Evolutionary conservation across 1,140 invertebrate genomes (phyloP).

Genomic region (Drosophila pectinifera): DNA sequence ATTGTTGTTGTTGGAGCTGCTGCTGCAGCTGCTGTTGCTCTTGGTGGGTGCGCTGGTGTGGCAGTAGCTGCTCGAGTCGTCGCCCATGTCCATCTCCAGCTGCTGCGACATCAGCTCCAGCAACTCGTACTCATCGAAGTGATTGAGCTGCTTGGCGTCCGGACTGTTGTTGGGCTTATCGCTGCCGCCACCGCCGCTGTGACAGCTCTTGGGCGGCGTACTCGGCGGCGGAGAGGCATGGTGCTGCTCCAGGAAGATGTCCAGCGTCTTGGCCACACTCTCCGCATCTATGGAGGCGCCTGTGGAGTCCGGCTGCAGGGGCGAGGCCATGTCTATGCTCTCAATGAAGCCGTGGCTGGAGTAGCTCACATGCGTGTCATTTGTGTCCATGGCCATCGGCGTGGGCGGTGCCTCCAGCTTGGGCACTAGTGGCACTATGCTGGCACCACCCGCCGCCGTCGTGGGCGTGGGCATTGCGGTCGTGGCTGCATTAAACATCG

Average conservation of each 20-base stretch:
- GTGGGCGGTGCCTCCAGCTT: slow-evolving; percentile 64
- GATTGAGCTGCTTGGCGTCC: slow-evolving; percentile 76
- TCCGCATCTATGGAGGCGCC: slow-evolving; percentile 58
- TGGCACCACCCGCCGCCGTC: slow-evolving; percentile 64
- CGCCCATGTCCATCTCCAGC: slow-evolving; percentile 84
- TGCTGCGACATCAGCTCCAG: slow-evolving; percentile 84
- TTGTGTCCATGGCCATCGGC: slow-evolving; percentile 69
- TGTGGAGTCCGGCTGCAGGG: slow-evolving; percentile 56
- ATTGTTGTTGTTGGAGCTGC: slow-evolving; percentile 45
- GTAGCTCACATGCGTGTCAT: slow-evolving; percentile 40
- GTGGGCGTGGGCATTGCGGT: slow-evolving; percentile 16
- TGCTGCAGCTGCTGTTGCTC: not conserved
- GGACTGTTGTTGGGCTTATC: slow-evolving; percentile 56
- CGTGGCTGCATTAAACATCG: slow-evolving; percentile 46
- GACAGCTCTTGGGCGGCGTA: slow-evolving; percentile 56
- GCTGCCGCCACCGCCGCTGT: slow-evolving; percentile 29
- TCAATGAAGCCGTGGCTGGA: slow-evolving; percentile 62
- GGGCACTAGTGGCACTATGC: slow-evolving; percentile 65
- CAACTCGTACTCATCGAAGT: slow-evolving; percentile 82
- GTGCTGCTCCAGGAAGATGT: slow-evolving; percentile 81
- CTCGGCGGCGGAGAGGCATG: slow-evolving; percentile 71
- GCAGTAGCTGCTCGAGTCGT: slow-evolving; percentile 68
- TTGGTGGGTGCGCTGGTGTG: slow-evolving; percentile 21
- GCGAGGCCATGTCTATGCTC: slow-evolving; percentile 81
- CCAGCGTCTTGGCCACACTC: slow-evolving; percentile 77